A percentile compares a stretch with the other conserved stretches of the same genome.
phyloP scores from a whole-genome alignment of 1,140 invertebrate genomes.

The Aplysia californica region DNA sequence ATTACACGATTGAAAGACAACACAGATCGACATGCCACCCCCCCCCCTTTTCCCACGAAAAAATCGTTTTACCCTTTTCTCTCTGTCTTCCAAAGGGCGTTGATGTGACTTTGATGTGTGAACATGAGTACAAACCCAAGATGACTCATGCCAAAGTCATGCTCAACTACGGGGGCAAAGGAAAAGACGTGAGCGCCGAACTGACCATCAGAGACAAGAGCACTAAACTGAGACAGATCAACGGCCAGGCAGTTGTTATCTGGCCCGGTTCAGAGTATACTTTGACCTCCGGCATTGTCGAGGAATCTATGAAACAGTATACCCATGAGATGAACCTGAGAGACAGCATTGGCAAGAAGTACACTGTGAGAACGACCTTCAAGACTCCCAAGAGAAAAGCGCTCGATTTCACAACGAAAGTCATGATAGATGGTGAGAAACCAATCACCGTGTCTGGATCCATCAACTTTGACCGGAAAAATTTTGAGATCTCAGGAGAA shows the following conservation, averaged over 20 bases:
- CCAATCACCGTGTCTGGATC: slow-evolving; percentile 28
- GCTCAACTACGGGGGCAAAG: slow-evolving; percentile 18
- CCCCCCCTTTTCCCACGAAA: too few species aligned
- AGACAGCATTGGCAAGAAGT: not conserved
- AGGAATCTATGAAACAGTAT: not conserved
- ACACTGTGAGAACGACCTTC: slow-evolving; percentile 13
- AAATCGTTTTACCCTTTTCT: too few species aligned
- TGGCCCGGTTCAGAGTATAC: slow-evolving; percentile 1
- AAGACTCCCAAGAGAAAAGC: not conserved
- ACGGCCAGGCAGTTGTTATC: not conserved
- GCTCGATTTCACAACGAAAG: not conserved
- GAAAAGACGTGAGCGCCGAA: slow-evolving; percentile 22
- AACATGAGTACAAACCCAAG: slow-evolving; percentile 23
- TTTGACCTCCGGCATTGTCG: not conserved
- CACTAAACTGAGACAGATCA: slow-evolving; percentile 3
- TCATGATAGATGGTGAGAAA: slow-evolving; percentile 3
- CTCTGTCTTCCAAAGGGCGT: too few species aligned
- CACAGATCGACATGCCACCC: too few species aligned
- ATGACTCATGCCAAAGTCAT: slow-evolving; percentile 22
- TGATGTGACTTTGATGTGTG: too few species aligned
- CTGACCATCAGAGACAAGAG: slow-evolving; percentile 30
- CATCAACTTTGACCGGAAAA: slow-evolving; percentile 29
- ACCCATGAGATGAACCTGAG: not conserved
- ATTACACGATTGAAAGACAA: too few species aligned
- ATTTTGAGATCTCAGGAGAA: slow-evolving; percentile 29